These are phyloP conservation scores for Axinella damicornis DNA, from an alignment of 37 sponge, comb jelly and placozoan species.

Conservation along the genomic window DNA sequence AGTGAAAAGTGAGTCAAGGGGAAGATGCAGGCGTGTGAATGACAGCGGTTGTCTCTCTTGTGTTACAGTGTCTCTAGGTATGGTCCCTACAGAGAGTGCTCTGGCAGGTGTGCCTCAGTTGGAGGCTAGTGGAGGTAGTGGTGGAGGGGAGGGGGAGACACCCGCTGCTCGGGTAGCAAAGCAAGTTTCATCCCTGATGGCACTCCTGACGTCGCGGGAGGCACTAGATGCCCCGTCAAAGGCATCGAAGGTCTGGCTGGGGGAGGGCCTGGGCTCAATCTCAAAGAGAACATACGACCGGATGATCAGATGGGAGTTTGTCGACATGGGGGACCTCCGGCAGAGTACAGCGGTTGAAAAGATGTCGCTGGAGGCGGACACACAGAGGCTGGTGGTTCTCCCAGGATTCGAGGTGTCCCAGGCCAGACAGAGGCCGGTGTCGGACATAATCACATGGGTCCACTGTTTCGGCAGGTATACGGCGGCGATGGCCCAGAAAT, in stretches of 20 bases:
- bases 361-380: background rate
- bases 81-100: background rate
- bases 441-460: background rate
- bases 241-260: slow-evolving; percentile 6
- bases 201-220: background rate
- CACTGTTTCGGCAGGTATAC: slow-evolving; percentile 15
- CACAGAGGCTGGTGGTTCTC: slow-evolving; percentile 20
- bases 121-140: no score
- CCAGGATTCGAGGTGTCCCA: background rate
- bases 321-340: slow-evolving; percentile 16
- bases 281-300: background rate
- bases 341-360: background rate
- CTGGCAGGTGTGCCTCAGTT: background rate
- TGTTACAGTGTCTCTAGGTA: slow-evolving; percentile 5
- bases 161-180: background rate
- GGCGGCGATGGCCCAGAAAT: slow-evolving; percentile 3
- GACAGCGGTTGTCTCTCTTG: no score
- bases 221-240: background rate
- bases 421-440: background rate
- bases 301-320: slow-evolving; percentile 19
- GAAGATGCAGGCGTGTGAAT: no score
- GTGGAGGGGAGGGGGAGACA: background rate
- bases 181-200: background rate
- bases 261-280: slow-evolving; percentile 23
- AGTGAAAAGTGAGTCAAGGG: no score